Base-by-base conservation (phyloP, 2,113 vertebrate species). In the Sardina pilchardus region DNA sequence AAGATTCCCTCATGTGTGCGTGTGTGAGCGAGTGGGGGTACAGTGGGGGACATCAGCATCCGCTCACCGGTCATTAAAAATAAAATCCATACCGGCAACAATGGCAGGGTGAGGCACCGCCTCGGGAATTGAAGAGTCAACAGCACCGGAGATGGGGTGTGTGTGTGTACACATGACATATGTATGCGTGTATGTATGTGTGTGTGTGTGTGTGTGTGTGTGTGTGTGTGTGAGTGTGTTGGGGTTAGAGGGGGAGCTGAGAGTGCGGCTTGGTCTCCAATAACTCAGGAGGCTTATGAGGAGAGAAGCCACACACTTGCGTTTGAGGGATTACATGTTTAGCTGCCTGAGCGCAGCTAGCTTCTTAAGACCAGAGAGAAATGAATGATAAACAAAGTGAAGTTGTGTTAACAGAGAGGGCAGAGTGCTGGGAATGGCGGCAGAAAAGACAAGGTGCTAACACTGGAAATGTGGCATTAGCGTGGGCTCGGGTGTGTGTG, bases 241-340 rank as follows among this genome's bases (percentile, higher is more conserved):
- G n/a, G 53, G 59, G 59, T 1, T n/a, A 7, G 21, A 0, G 21
- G 24, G 8, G 6, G 59, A 1, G 24, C 8, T 9, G 24, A 63
- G 24, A 63, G 59, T 21, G 59, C 6, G 59, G 59, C 24, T 59
- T 59, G 53, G 59, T 24, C 59, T 30, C 6, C n/a, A 67, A 67
- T 67, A 67, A 67, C 59, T 59, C 53, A 6, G 6, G 24, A n/a
- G 6, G 53, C 53, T 67, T 67, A 67, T 26, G 10, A 26, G 59
- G 26, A 67, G 59, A 14, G 63, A 30, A 14, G 63, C 63, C 26
- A 34, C n/a, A 12, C 26, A 34, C n/a, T 71, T 71, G 63, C 34
- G 63, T 71, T 30, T 71, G 26, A 71, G 63, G 63, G 75, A 88
- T 50, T 82, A 84, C 63, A 88, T 84, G 84, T 87, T 87, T 85